A percentile compares a stretch with the other conserved stretches of the same genome.
Conservation (phyloP, 2,888 invertebrate species). For the Watsonalla binaria region DNA sequence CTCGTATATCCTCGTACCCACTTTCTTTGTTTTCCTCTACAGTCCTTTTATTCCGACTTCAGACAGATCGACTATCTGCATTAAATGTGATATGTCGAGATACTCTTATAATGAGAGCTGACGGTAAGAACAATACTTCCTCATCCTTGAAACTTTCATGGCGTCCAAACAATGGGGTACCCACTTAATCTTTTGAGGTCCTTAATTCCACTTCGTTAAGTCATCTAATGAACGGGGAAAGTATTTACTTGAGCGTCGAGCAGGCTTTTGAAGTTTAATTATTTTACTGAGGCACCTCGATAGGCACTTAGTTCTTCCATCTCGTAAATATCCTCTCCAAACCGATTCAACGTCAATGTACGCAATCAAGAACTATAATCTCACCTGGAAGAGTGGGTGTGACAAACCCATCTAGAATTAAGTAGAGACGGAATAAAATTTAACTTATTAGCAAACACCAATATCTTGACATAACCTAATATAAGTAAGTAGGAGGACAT, state of each 20-base stretch:
- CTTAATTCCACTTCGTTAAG: conserved; percentile 25
- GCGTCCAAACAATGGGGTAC: conserved; percentile 8
- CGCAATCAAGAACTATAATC: too few species aligned
- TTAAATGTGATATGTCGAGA: neutral
- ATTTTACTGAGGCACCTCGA: neutral
- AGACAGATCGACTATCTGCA: neutral
- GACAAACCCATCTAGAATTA: too few species aligned
- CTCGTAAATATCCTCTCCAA: too few species aligned
- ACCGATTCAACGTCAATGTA: too few species aligned
- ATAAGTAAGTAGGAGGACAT: too few species aligned
- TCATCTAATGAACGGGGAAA: conserved; percentile 27
- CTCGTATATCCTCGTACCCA: neutral
- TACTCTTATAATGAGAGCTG: neutral
- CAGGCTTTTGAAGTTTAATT: neutral
- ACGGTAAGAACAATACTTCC: conserved; percentile 7
- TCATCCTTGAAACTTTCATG: conserved; percentile 4
- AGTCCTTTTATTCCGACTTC: conserved; percentile 7
- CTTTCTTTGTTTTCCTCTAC: neutral
- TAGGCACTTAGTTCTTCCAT: too few species aligned
- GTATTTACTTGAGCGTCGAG: conserved; percentile 13
- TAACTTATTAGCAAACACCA: too few species aligned
- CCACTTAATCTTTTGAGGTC: conserved; percentile 19
- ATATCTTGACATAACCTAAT: too few species aligned
- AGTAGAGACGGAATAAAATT: too few species aligned
- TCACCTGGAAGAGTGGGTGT: too few species aligned